These are phyloP conservation scores for Okapia johnstoni DNA, from an alignment of 2,113 vertebrate species.

Conservation along the genomic window DNA sequence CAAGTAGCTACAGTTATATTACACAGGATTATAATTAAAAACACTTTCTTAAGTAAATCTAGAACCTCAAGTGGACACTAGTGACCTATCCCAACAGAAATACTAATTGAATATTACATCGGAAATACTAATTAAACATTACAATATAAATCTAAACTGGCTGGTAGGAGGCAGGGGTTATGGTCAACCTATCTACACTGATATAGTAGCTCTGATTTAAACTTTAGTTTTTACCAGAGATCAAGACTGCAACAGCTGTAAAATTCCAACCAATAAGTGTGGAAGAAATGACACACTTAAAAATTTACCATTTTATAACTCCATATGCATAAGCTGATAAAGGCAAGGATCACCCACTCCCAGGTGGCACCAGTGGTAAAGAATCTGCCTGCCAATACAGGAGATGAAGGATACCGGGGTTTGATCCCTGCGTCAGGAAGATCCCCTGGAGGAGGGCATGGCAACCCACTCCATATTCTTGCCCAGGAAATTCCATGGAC, in stretches of 20 bases:
- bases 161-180: background rate
- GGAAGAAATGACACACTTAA: background rate
- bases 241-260: background rate
- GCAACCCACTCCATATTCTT: background rate
- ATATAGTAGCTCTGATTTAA: background rate
- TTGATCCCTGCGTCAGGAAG: background rate
- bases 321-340: background rate
- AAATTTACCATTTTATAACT: background rate
- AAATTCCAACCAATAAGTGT: slow-evolving; percentile 12
- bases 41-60: slow-evolving; percentile 20
- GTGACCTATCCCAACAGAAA: background rate
- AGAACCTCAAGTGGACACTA: background rate
- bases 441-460: background rate
- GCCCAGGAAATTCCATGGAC: background rate
- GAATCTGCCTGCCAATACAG: background rate
- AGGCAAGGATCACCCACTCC: background rate
- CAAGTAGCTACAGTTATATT: background rate
- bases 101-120: background rate
- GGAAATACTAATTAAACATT: background rate
- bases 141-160: background rate
- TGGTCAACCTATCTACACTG: background rate
- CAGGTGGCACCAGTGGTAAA: background rate
- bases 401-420: background rate
- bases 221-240: slow-evolving; percentile 5
- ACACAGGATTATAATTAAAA: background rate